Conservation (phyloP, 2,888 invertebrate species). For the Philonicus albiceps region DNA sequence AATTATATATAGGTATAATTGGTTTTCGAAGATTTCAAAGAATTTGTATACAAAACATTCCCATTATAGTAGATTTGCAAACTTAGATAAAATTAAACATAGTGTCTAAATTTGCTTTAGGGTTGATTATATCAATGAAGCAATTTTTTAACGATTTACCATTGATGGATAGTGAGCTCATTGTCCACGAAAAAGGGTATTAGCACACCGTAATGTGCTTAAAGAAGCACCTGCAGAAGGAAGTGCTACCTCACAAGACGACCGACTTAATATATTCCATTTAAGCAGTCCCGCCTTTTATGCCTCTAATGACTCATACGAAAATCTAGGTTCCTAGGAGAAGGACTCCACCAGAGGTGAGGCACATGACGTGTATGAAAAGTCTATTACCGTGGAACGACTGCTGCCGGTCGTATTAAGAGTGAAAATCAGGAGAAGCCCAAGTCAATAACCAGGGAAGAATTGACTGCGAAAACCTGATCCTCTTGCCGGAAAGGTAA, state of each 20-base stretch:
- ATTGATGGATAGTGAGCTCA: not conserved
- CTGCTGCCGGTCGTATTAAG: not conserved
- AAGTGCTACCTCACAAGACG: not conserved
- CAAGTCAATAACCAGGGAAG: constrained; percentile 29
- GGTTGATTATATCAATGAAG: not conserved
- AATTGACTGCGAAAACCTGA: constrained; percentile 37
- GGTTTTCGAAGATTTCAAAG: no score
- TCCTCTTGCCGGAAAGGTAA: constrained; percentile 29
- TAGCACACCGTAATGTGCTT: not conserved
- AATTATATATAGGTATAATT: no score
- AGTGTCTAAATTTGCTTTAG: no score
- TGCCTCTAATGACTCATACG: not conserved
- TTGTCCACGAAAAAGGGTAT: not conserved
- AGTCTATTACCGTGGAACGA: not conserved
- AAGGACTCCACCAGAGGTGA: not conserved
- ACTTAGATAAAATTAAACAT: no score
- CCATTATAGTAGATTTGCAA: no score
- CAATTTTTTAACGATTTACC: not conserved
- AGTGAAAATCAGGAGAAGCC: constrained; percentile 17
- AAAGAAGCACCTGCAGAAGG: not conserved
- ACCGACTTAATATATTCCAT: not conserved
- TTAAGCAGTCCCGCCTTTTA: not conserved
- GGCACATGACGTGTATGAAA: not conserved
- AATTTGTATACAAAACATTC: no score
- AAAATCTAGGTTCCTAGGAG: not conserved